A percentile compares a stretch with the other conserved stretches of the same genome.
Conservation (phyloP, 2,797 vertebrate species). For the Cheracebus regulus region DNA sequence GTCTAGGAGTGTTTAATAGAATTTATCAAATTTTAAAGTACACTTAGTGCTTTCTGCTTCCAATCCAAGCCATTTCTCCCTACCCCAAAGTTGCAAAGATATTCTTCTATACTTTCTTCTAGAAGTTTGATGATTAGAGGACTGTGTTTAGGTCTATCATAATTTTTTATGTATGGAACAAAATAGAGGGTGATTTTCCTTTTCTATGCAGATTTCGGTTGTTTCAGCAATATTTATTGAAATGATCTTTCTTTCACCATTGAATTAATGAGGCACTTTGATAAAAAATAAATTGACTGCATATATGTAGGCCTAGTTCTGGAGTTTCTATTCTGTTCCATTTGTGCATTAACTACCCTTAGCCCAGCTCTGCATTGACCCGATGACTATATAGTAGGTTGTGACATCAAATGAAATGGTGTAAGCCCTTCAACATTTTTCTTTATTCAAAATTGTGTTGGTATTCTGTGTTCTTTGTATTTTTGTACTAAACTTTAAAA, state of each 20-base stretch:
- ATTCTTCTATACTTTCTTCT: not conserved
- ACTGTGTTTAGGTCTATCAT: not conserved
- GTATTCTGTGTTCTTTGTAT: not conserved
- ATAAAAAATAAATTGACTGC: not conserved
- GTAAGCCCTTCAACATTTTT: not conserved
- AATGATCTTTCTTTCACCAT: not conserved
- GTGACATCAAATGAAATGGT: not conserved
- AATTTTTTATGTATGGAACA: not conserved
- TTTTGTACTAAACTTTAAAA: not conserved
- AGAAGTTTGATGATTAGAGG: not conserved
- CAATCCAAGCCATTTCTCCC: not conserved
- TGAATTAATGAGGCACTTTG: not conserved
- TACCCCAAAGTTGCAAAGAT: not conserved
- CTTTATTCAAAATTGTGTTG: not conserved
- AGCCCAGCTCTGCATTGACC: not conserved
- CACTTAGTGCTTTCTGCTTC: not conserved
- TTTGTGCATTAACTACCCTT: not conserved
- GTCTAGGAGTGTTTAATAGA: conserved; percentile 24
- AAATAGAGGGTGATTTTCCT: not conserved
- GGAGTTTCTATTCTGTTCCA: not conserved
- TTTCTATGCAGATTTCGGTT: not conserved
- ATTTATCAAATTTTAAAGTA: not conserved
- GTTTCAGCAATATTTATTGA: not conserved
- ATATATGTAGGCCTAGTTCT: not conserved
- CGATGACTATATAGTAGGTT: not conserved